Evolutionary conservation across 2,113 vertebrate genomes (phyloP), one percentile per base, ranked within the genome.

Genomic region (Oryzias celebensis): DNA sequence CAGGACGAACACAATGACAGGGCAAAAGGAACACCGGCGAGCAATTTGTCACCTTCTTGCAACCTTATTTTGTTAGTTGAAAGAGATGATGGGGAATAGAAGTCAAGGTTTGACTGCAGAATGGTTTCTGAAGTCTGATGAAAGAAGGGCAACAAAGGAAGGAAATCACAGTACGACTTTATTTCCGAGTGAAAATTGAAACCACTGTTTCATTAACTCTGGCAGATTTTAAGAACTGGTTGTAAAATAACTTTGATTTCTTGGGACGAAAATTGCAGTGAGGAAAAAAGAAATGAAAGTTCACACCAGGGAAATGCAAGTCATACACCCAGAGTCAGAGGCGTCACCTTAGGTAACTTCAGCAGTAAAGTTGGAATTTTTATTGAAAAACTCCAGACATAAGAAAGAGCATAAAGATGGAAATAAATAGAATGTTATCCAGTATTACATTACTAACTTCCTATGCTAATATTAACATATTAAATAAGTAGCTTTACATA

Each of bases 161-260:
- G 53, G 28, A 58, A 55, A 47, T 66, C 48, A 44, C 20, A 23
- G 50, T 48, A 43, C 44, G 31, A 20, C 46, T 15, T 43, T 7
- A 64, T 65, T 66, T 48, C 26, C 26, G 46, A 42, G 51, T 62
- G 28, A 68, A 71, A 71, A 69, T 57, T 73, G 23, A 69, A 65
- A 70, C 49, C 49, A 52, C 57, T 60, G 66, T 62, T 49, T 81
- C 81, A 73, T 83, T 77, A 75, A 53, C 42, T 62, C 7, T 56
- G 28, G 17, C 49, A 62, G 75, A 52, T 58, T 75, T 68, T 28
- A 57, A 56, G 26, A 56, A 5, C 36, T 41, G 10, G 49, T 45
- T 44, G 16, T 47, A 47, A 68, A 79, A 54, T 45, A 51, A 45
- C 22, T 66, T 52, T 45, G 47, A 62, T 51, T 59, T 23, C 51